Percentiles rank a stretch among this genome's conserved stretches.
phyloP scores from a whole-genome alignment of 2,113 vertebrate species.

The Ophiodon elongatus region DNA sequence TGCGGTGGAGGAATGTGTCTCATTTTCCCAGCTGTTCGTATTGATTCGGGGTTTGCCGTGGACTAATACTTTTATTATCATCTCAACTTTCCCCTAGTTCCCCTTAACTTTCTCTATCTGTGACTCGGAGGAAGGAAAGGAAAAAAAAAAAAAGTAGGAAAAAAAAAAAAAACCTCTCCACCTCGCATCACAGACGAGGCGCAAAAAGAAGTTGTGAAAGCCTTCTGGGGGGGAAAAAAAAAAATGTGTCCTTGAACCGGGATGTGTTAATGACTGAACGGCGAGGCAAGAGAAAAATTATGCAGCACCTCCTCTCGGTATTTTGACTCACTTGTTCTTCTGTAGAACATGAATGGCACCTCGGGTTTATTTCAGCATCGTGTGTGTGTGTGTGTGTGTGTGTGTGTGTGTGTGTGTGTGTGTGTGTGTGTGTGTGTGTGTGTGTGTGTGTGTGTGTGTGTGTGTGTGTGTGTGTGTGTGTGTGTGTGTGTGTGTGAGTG shows the following conservation, averaged over 20 bases:
- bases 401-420: neutral
- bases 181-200: constrained; percentile 66
- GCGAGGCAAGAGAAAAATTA: constrained; percentile 51
- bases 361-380: constrained; percentile 57
- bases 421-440: neutral
- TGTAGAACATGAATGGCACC: constrained; percentile 63
- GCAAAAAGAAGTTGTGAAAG: constrained; percentile 76
- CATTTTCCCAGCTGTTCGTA: constrained; percentile 40
- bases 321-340: constrained; percentile 57
- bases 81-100: constrained; percentile 70
- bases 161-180: neutral
- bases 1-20: constrained; percentile 25
- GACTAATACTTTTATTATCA: constrained; percentile 51
- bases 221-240: constrained; percentile 58
- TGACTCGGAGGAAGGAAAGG: neutral
- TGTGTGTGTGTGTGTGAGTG: neutral
- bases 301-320: constrained; percentile 56
- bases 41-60: constrained; percentile 32
- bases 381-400: neutral
- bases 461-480: neutral
- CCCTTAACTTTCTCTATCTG: constrained; percentile 13
- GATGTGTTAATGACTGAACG: constrained; percentile 78
- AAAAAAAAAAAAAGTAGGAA: neutral
- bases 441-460: neutral
- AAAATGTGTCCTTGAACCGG: constrained; percentile 73